phyloP scores from a whole-genome alignment of 1,140 invertebrate genomes.

The Olivierus martensii region DNA sequence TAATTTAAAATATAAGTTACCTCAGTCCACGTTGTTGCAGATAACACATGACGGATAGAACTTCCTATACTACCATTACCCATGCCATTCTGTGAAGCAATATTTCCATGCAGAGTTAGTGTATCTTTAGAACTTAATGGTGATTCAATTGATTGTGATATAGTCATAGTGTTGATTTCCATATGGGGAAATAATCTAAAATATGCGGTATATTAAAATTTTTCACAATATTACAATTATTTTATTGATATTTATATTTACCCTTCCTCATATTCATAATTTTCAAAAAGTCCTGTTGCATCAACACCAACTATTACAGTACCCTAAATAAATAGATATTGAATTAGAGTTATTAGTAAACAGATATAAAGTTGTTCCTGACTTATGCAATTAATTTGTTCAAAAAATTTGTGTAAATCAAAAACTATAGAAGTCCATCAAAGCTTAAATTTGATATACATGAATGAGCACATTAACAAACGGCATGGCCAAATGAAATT shows the following conservation, averaged over 20 bases:
- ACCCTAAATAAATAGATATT: conserved; percentile 34
- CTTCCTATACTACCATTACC: conserved; percentile 57
- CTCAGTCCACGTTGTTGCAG: conserved; percentile 71
- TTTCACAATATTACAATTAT: no score
- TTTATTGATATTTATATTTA: background rate
- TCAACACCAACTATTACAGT: conserved; percentile 74
- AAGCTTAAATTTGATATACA: no score
- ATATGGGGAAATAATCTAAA: conserved; percentile 48
- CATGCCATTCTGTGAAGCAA: conserved; percentile 74
- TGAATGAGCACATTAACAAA: no score
- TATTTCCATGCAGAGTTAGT: conserved; percentile 43
- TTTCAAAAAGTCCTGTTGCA: conserved; percentile 78
- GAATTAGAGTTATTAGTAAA: no score
- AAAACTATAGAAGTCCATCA: no score
- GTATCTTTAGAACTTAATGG: conserved; percentile 75
- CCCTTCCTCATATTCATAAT: conserved; percentile 16
- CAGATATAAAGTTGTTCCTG: no score
- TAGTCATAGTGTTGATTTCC: conserved; percentile 80
- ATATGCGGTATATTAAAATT: background rate
- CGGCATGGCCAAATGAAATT: no score
- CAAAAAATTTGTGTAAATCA: no score
- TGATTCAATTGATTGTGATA: conserved; percentile 83
- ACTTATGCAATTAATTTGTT: no score
- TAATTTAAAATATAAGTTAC: no score
- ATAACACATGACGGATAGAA: conserved; percentile 55